Percentiles rank a stretch among this genome's conserved stretches.
Evolutionary conservation across 2,888 invertebrate species (phyloP).

Genomic region (Scaptomyza cyrtandrae): DNA sequence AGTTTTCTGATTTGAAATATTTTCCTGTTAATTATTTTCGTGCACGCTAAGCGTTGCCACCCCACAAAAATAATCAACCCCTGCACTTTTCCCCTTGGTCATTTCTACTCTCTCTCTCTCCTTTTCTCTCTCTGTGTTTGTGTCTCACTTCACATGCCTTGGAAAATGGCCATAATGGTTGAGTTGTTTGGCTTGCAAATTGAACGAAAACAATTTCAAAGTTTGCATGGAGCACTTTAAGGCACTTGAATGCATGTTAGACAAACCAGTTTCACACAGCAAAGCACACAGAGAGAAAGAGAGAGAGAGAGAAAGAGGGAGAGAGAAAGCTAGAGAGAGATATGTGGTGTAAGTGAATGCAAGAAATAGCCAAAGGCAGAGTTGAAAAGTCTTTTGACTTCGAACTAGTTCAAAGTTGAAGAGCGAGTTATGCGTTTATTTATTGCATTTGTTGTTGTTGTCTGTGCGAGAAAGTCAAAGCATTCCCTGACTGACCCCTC

Average conservation of each 20-base stretch:
- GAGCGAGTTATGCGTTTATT: slow-evolving; percentile 42
- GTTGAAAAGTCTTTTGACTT: slow-evolving; percentile 37
- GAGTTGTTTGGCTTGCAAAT: slow-evolving; percentile 74
- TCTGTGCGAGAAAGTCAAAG: neutral
- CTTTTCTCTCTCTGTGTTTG: neutral
- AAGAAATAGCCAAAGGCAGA: slow-evolving; percentile 22
- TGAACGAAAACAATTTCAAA: slow-evolving; percentile 77
- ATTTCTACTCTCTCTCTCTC: neutral
- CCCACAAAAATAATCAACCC: neutral
- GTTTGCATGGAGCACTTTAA: slow-evolving; percentile 64
- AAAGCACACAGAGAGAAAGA: neutral
- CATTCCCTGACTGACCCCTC: neutral
- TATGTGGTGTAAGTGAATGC: slow-evolving; percentile 1
- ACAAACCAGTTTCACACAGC: slow-evolving; percentile 22
- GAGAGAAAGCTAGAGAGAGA: neutral
- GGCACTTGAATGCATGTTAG: slow-evolving; percentile 61
- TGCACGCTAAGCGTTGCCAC: slow-evolving; percentile 12
- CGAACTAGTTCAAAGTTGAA: slow-evolving; percentile 28
- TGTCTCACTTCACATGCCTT: neutral
- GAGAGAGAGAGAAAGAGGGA: neutral
- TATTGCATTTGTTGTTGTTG: slow-evolving; percentile 4
- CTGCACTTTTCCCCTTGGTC: neutral
- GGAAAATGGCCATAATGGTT: slow-evolving; percentile 66
- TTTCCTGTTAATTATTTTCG: slow-evolving; percentile 41
- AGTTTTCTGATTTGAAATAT: neutral